These are phyloP conservation scores for Drosophila sucinea DNA, from an alignment of 1,140 invertebrate genomes.

Conservation along the genomic window DNA sequence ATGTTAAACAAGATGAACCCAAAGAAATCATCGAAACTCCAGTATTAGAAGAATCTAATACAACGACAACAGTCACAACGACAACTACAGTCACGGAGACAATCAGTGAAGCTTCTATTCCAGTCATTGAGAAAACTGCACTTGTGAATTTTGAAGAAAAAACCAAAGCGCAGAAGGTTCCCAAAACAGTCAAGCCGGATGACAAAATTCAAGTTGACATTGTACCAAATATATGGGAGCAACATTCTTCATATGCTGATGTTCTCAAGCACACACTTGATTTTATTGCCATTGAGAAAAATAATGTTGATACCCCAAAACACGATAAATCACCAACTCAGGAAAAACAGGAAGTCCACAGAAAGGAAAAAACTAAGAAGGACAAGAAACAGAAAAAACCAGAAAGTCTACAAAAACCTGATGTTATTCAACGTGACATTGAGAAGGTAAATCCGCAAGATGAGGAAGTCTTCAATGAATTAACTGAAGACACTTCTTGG, in stretches of 20 bases:
- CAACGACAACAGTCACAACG: neutral
- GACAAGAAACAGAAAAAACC: constrained; percentile 29
- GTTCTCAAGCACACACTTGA: constrained; percentile 64
- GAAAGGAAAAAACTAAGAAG: constrained; percentile 35
- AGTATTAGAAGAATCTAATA: neutral
- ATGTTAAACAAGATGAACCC: neutral
- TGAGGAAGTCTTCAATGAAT: neutral
- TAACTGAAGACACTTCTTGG: constrained; percentile 21
- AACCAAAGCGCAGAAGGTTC: neutral
- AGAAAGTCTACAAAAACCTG: neutral
- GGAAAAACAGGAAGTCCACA: neutral
- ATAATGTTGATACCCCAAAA: constrained; percentile 32
- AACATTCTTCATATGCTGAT: constrained; percentile 67
- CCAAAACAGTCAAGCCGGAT: too few relatives aligned
- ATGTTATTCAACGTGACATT: neutral
- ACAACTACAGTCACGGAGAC: neutral
- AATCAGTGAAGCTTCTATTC: neutral
- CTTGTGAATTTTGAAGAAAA: neutral
- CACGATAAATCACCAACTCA: neutral
- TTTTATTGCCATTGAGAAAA: constrained; percentile 61
- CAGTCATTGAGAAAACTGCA: neutral
- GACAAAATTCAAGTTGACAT: neutral
- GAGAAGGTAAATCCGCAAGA: neutral
- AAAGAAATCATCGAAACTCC: neutral
- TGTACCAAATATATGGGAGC: constrained; percentile 41